Evolutionary conservation across 1,140 invertebrate species (phyloP), one percentile per base, ranked within the genome.

Genomic region (Delia radicum): DNA sequence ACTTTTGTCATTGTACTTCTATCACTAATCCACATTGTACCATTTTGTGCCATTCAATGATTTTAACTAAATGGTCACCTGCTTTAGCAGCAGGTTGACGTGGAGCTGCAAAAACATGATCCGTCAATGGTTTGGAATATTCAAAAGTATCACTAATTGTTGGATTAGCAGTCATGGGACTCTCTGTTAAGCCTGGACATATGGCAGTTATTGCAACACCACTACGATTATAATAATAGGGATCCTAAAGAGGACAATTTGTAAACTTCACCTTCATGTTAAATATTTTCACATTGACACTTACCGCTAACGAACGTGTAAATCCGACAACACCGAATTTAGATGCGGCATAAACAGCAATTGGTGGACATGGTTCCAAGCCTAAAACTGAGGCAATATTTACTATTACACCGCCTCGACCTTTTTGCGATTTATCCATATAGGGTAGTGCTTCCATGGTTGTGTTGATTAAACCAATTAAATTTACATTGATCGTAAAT

Each of bases 401-500:
- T 13, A 92, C 88, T 46, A 93, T 88, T 3, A 90, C 88, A 21
- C 90, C 91, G 67, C 92, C 91, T 12, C 86, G 87, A 0, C 90
- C 90, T 13, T 87, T 88, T 76, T 89, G 89, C 42, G 90, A 87
- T 79, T 87, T 90, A 28, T 89, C 88, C 89, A 92, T 90, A 76
- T 81, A 82, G 8, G 82, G 78, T 77, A 85, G 26, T 1, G 82
- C 83, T 69, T 79, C 80, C 0, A 82, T 78, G 8, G 78, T 85
- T 27, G 84, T 85, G 37, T 84, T 82, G 12, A 85, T 83, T 65
- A 82, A 42, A 0, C 84, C 84, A 0, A 82, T 79, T 29, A 85
- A 85, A 31, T 85, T 85, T 0, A 85, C 78, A 8, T 83, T 83
- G 26, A 85, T 81, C 13, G 82, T 83, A 15, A 79, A 78, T 69